Percentiles rank a stretch among this genome's conserved stretches.
Conservation (phyloP, 2,113 vertebrate species). For the Pseudorectes ferrugineus region DNA sequence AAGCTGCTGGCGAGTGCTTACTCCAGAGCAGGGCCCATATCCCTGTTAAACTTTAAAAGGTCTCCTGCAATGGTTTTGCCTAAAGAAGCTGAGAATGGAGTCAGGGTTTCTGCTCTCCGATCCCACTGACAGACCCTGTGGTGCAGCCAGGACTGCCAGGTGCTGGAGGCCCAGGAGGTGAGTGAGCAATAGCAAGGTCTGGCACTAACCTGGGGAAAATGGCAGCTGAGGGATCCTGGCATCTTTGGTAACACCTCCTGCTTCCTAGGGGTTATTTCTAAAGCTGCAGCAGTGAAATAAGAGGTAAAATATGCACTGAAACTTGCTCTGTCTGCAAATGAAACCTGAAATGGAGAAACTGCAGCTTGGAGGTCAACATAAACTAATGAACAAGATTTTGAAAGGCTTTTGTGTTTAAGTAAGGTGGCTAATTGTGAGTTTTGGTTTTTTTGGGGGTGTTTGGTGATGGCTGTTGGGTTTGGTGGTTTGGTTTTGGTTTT, state of each 20-base stretch:
- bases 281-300: background rate
- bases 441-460: fast-evolving
- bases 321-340: background rate
- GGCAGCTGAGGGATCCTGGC: background rate
- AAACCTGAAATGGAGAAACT: background rate
- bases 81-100: background rate
- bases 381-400: background rate
- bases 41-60: background rate
- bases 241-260: background rate
- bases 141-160: fast-evolving
- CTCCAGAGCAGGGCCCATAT: background rate
- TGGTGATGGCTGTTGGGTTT: background rate
- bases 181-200: background rate
- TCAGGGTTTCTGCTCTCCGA: background rate
- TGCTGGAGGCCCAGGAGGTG: background rate
- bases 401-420: background rate
- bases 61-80: background rate
- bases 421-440: background rate
- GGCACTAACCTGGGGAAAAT: background rate
- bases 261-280: background rate
- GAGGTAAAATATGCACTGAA: background rate
- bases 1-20: background rate
- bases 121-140: background rate
- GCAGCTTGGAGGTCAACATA: background rate
- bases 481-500: background rate